Evolutionary conservation across 2,888 invertebrate genomes (phyloP).

Genomic region (Congeria kusceri): DNA sequence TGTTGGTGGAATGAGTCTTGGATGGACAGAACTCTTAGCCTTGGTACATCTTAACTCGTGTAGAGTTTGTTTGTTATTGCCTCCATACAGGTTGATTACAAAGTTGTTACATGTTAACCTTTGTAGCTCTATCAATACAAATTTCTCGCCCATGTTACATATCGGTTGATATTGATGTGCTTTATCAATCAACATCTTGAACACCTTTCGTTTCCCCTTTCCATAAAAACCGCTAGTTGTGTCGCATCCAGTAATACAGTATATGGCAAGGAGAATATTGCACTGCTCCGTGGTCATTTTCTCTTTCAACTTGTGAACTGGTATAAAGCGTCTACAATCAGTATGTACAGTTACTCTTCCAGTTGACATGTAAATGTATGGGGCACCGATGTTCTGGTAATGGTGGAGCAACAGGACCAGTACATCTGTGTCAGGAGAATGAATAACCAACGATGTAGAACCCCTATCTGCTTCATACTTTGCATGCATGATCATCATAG

Average conservation of each 20-base stretch:
- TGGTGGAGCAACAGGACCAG: conserved; percentile 36
- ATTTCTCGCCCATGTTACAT: neutral
- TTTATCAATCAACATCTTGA: conserved; percentile 1
- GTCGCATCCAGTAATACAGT: conserved; percentile 6
- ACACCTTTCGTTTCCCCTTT: neutral
- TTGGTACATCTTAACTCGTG: neutral
- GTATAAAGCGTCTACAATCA: neutral
- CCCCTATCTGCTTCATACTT: conserved; percentile 18
- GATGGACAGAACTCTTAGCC: conserved; percentile 3
- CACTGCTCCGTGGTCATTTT: neutral
- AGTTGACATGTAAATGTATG: neutral
- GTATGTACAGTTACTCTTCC: neutral
- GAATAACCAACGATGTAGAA: conserved; percentile 6
- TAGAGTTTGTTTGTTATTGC: neutral
- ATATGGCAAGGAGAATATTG: neutral
- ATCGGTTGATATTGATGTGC: too few relatives aligned
- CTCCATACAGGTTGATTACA: conserved; percentile 21
- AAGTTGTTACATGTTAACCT: conserved; percentile 1
- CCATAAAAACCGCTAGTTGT: conserved; percentile 1
- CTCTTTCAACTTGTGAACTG: neutral
- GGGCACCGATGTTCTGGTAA: neutral
- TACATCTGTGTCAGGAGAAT: conserved; percentile 43
- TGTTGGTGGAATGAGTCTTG: conserved; percentile 22
- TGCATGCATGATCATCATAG: conserved; percentile 23
- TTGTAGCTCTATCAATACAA: neutral